Base-by-base conservation (phyloP, 2,888 invertebrate genomes). In the Dynastes tityus region DNA sequence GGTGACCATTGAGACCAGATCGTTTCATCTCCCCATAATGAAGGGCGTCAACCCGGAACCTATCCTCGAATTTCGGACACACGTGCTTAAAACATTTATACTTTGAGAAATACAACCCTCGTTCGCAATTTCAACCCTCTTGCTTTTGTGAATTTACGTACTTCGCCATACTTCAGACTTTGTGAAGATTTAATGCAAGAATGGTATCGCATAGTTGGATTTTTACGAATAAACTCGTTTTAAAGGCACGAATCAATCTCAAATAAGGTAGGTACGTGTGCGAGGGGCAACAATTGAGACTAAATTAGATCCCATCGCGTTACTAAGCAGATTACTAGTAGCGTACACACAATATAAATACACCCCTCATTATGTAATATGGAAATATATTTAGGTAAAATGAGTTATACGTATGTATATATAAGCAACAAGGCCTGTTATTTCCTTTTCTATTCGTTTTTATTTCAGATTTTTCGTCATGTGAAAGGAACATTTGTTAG, bases 401-500 rank as follows among this genome's bases (percentile, higher is more conserved):
- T 37, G 53, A 55, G 53, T 53, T 53, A 37, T 37, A 37, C 3
- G 53, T 32, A 70, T 29, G n/a, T 45, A 11, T 45, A 8, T 71
- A 71, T 16, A 37, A 27, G 13, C n/a, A 16, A 29, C 61, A 40
- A 73, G 45, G 32, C 61, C 58, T 61, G 27, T 73, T 61, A 73
- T 73, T 73, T 73, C 11, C 37, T 73, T 58, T 73, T 61, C 27
- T 51, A 51, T 49, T 49, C 16, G 49, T 49, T 45, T 55, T 45
- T 61, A 16, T 58, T 71, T 74, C 71, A 8, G n/a, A 45, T 79
- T 84, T 84, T 82, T 82, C 82, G 85, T 85, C 87, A 87, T 87
- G 87, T 83, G 85, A 86, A 84, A 82, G 80, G 83, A 84, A 85
- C 87, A 87, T 87, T 87, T 86, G 87, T 86, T 85, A 86, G 82